Evolutionary conservation across 2,113 vertebrate species (phyloP).

Genomic region (Ammodramus savannarum): DNA sequence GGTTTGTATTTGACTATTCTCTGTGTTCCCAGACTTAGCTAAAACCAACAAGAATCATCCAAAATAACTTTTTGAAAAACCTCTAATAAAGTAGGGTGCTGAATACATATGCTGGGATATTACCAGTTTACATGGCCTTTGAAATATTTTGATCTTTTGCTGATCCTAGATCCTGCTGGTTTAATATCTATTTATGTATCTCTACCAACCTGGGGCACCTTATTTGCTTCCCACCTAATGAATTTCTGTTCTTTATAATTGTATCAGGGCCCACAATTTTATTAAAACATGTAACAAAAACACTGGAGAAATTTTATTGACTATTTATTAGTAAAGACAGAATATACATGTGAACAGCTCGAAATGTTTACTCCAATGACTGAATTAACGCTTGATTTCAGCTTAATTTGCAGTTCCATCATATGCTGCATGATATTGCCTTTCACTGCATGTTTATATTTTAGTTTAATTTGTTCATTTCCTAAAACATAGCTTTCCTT

Average conservation of each 20-base stretch:
- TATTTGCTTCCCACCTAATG: background rate
- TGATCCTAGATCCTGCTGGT: background rate
- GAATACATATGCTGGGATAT: background rate
- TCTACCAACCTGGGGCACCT: background rate
- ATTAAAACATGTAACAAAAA: background rate
- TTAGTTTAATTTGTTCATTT: conserved; percentile 49
- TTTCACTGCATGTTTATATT: conserved; percentile 21
- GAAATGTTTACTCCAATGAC: background rate
- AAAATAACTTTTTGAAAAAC: background rate
- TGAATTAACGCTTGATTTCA: conserved; percentile 47
- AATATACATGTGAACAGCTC: background rate
- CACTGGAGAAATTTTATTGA: background rate
- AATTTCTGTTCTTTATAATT: background rate
- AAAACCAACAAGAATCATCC: background rate
- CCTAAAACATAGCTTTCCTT: background rate
- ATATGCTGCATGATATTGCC: background rate
- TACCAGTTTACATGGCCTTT: background rate
- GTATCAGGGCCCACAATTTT: background rate
- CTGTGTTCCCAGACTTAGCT: background rate
- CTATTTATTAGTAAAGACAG: background rate
- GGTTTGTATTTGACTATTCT: background rate
- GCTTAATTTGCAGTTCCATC: conserved; percentile 35
- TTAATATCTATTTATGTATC: background rate
- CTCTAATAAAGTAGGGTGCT: background rate
- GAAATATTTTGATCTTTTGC: background rate